Evolutionary conservation across 2,797 vertebrate genomes (phyloP).

Genomic region (Micromesistius poutassou): DNA sequence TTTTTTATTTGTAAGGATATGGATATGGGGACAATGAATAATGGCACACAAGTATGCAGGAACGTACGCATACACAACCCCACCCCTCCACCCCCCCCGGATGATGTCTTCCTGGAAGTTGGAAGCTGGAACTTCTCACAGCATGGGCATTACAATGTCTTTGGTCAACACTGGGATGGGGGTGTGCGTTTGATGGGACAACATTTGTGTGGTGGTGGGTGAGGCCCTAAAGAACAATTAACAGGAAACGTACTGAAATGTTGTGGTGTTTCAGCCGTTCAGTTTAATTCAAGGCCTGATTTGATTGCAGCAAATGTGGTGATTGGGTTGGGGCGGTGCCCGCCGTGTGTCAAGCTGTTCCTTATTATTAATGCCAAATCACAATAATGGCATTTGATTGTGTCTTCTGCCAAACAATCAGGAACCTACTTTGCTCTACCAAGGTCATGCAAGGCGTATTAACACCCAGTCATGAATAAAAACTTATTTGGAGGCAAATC

Average conservation of each 20-base stretch:
- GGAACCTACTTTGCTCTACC: neutral
- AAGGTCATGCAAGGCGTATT: neutral
- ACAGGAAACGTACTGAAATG: constrained; percentile 58
- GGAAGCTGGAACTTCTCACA: neutral
- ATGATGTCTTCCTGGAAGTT: constrained; percentile 43
- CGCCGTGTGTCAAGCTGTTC: neutral
- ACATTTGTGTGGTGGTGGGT: constrained; percentile 41
- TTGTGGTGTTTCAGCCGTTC: constrained; percentile 32
- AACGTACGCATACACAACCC: neutral
- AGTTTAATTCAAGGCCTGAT: neutral
- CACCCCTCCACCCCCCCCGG: constrained; percentile 37
- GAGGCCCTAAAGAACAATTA: constrained; percentile 50
- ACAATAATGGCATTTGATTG: neutral
- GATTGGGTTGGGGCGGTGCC: neutral
- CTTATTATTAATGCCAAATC: neutral
- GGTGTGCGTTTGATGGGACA: constrained; percentile 54
- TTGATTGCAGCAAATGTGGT: neutral
- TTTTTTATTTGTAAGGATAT: neutral
- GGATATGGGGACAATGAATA: neutral
- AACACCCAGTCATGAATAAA: neutral
- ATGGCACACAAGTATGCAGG: neutral
- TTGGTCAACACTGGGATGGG: constrained; percentile 63
- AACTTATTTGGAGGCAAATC: no score
- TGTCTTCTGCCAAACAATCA: neutral
- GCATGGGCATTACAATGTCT: constrained; percentile 38